Evolutionary conservation across 2,888 invertebrate species (phyloP).

Genomic region (Sturmia bella): DNA sequence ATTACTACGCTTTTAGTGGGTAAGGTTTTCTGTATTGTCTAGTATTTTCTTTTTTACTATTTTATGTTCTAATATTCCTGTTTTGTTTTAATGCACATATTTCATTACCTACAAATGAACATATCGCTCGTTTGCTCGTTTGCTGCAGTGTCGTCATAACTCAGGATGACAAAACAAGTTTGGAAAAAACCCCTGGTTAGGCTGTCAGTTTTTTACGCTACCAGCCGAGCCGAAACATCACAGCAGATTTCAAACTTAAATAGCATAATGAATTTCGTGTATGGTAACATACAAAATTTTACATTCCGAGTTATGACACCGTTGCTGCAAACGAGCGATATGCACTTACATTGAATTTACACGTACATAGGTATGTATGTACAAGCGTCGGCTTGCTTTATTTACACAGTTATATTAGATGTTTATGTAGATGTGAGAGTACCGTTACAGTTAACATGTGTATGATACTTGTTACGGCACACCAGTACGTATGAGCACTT

Average conservation of each 20-base stretch:
- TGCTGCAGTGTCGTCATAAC: too few species aligned
- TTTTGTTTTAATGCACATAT: constrained; percentile 53
- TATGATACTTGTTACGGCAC: constrained; percentile 49
- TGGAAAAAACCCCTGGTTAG: too few species aligned
- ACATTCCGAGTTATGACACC: too few species aligned
- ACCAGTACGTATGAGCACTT: constrained; percentile 60
- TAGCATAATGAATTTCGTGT: too few species aligned
- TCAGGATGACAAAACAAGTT: too few species aligned
- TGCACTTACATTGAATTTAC: too few species aligned
- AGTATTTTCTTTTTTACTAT: not conserved
- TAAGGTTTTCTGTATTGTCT: constrained; percentile 25
- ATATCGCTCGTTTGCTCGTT: too few species aligned
- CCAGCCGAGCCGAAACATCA: too few species aligned
- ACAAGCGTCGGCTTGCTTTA: not conserved
- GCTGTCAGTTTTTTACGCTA: too few species aligned
- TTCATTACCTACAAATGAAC: constrained; percentile 18
- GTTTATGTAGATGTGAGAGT: not conserved
- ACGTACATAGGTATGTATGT: constrained; percentile 2
- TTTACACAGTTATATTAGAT: not conserved
- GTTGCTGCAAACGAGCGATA: too few species aligned
- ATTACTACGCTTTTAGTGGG: constrained; percentile 49
- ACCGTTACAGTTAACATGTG: constrained; percentile 17
- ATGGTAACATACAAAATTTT: too few species aligned
- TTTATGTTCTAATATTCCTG: not conserved
- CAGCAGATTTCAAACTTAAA: too few species aligned